Evolutionary conservation across 2,113 vertebrate species (phyloP), one percentile per base, ranked within the genome.

Genomic region (Ciconia boyciana): DNA sequence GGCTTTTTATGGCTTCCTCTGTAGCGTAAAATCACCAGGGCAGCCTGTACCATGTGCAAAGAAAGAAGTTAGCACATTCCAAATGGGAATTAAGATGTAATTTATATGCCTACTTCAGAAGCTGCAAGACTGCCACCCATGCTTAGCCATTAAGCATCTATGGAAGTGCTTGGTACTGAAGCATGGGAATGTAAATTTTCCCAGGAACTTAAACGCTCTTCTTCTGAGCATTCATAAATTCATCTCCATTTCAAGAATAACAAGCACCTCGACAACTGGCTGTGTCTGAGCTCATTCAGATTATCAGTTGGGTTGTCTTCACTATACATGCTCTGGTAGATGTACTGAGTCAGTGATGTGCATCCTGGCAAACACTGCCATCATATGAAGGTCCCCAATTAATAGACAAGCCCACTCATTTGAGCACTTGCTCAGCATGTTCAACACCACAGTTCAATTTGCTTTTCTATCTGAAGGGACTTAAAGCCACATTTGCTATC

Each of bases 341-440:
- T 10, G 16, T 16, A 28, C 26, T 2, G 7, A 48, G 11, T 4
- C 36, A 39, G 36, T 7, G 22, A 14, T 0, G 5, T 4, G 4
- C 28, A 12, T 39, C 48, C 58, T 26, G 34, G 29, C 28, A 62
- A 64, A n/a, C 6, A 11, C 29, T 21, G 12, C 43, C 57, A 10
- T 22, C 1, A 0, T 18, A 31, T 4, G 2, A 48, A 61, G 13
- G 21, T 28, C n/a, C 11, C 8, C 12, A 21, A 5, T 41, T 24
- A 20, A 24, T 12, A 60, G 5, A 24, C 55, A 68, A 57, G 19
- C 32, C 15, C 16, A 39, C 19, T 36, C 29, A 9, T 19, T 14
- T 25, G 24, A 82, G 39, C 64, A 18, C 24, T 39, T 29, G 28
- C 52, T 72, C 12, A 52, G 10, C 28, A 31, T 2, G 5, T 41